phyloP scores from a whole-genome alignment of 2,113 vertebrate species.

The Eublepharis macularius region DNA sequence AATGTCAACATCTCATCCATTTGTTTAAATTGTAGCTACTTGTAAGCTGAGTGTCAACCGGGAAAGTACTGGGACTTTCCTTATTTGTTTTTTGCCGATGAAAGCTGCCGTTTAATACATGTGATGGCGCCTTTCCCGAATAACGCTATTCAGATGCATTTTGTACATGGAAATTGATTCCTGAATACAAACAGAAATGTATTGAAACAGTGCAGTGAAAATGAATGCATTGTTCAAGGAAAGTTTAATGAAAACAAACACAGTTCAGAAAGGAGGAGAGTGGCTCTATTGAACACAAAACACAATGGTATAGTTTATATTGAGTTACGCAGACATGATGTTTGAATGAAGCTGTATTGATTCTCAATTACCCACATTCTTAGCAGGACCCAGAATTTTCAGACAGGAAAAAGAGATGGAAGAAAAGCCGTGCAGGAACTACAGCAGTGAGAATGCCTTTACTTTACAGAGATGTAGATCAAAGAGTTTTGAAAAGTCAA shows the following conservation, averaged over 20 bases:
- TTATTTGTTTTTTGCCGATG: no score
- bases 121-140: background rate
- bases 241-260: background rate
- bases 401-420: background rate
- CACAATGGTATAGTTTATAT: background rate
- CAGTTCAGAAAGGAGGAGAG: background rate
- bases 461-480: constrained; percentile 28
- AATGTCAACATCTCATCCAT: background rate
- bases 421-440: background rate
- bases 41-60: no score
- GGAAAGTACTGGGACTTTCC: background rate
- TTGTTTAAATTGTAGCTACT: background rate
- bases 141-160: background rate
- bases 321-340: background rate
- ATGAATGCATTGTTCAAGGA: background rate
- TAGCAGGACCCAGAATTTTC: background rate
- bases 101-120: background rate
- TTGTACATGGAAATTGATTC: background rate
- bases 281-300: constrained; percentile 3
- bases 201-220: constrained; percentile 1
- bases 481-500: background rate
- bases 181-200: background rate
- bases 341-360: constrained; percentile 23
- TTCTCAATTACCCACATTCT: constrained; percentile 2
- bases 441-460: background rate